Base-by-base conservation (phyloP, 92 coral and sea anemone genomes). In the Phenganax stokvisi region DNA sequence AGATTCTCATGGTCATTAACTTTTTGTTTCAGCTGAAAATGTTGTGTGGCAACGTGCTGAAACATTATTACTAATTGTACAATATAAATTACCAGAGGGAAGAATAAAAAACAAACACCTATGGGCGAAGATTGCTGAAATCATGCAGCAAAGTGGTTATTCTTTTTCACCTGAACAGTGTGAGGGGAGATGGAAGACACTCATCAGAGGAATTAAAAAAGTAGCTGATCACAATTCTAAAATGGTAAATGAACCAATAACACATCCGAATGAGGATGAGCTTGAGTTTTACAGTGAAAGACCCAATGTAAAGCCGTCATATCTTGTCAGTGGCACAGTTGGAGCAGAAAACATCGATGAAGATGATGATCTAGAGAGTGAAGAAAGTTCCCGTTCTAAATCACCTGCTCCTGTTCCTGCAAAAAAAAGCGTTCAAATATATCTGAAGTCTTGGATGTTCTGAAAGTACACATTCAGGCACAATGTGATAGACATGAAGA, bases 171-270 rank as follows among this genome's bases (percentile, higher is more conserved):
- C 28, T 72, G 77, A 72, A 13, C 77, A 72, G 13, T 52, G 77
- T 72, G 77, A 72, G 44, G 77, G 77, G 28, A 51, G 77, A 12
- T 72, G 77, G 77, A 72, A 72, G 52, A 72, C 77, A 2, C 37
- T 72, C 3, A 37, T 72, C 28, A 72, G 77, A 72, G 60, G 77
- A 12, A 10, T 72, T 10, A 72, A 72, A 52, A 72, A 52, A 28
- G 77, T 72, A 10, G 30, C 57, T 51, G 77, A 72, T 17, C 77
- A 72, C 58, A 72, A 72, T 72, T 13, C 77, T 17, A 72, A 72
- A 72, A 10, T 20, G 1, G 77, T 8, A 47, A 51, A 72, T 72
- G 58, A 47, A 3, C 77, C n/a, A 1, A 72, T 44, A 72, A 72
- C 57, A 12, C 77, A 72, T 55, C 77, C 57, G 13, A 44, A 47